A percentile compares a stretch with the other conserved stretches of the same genome.
phyloP scores from a whole-genome alignment of 1,140 invertebrate species.

The Eumeta japonica region DNA sequence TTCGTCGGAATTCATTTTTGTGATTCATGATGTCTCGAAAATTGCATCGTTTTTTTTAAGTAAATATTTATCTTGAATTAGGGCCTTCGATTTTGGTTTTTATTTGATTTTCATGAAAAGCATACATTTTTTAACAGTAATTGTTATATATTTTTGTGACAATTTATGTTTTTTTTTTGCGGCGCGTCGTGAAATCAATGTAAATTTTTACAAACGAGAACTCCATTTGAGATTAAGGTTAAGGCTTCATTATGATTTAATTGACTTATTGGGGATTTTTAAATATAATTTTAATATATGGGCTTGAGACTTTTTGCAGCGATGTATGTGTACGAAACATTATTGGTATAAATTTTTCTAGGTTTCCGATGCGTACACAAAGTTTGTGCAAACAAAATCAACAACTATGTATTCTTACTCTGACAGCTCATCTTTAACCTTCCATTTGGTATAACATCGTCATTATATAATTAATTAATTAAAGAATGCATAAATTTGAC shows the following conservation, averaged over 20 bases:
- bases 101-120: neutral
- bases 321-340: too few species aligned
- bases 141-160: neutral
- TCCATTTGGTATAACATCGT: slow-evolving; percentile 36
- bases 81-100: too few species aligned
- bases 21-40: slow-evolving; percentile 42
- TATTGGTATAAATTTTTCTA: too few species aligned
- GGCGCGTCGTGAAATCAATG: too few species aligned
- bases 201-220: too few species aligned
- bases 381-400: too few species aligned
- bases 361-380: too few species aligned
- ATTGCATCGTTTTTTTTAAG: neutral
- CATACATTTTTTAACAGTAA: neutral
- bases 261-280: too few species aligned
- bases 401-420: slow-evolving; percentile 32
- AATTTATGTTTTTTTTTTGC: too few species aligned
- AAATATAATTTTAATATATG: neutral
- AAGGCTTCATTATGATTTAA: too few species aligned
- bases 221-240: too few species aligned
- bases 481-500: slow-evolving; percentile 31
- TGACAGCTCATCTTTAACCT: slow-evolving; percentile 38
- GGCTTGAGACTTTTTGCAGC: too few species aligned
- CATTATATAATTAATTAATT: slow-evolving; percentile 45
- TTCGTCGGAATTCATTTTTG: slow-evolving; percentile 33
- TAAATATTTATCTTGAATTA: neutral